Conservation (phyloP, 2,888 invertebrate species). For the Drosophila merina region DNA sequence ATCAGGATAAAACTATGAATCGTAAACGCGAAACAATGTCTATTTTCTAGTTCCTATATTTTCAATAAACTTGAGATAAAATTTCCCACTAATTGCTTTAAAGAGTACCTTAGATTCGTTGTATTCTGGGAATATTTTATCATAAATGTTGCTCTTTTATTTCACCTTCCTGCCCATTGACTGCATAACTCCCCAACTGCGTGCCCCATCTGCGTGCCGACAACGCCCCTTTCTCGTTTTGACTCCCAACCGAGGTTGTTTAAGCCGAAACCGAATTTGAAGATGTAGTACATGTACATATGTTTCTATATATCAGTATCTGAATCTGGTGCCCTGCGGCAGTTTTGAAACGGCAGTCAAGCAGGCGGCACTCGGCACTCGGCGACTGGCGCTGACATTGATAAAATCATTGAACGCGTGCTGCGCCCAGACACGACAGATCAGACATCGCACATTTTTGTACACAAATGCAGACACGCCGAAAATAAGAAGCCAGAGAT, state of each 20-base stretch:
- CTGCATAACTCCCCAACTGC: slow-evolving; percentile 49
- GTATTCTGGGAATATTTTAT: not conserved
- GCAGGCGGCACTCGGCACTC: slow-evolving; percentile 29
- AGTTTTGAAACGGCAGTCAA: slow-evolving; percentile 51
- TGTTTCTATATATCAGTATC: slow-evolving; percentile 19
- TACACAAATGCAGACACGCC: slow-evolving; percentile 10
- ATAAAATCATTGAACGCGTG: slow-evolving; percentile 77
- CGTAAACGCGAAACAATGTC: too few relatives aligned
- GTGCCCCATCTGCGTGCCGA: slow-evolving; percentile 70
- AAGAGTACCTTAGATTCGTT: not conserved
- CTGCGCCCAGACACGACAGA: slow-evolving; percentile 51
- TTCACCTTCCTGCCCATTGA: slow-evolving; percentile 51
- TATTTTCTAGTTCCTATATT: too few relatives aligned
- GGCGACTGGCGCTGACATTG: slow-evolving; percentile 71
- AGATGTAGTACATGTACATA: slow-evolving; percentile 9
- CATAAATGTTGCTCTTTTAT: not conserved
- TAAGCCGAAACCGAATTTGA: slow-evolving; percentile 34
- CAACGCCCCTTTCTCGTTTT: slow-evolving; percentile 63
- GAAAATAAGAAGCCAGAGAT: slow-evolving; percentile 3
- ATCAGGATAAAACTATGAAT: too few relatives aligned
- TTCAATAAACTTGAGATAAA: too few relatives aligned
- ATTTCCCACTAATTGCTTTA: too few relatives aligned
- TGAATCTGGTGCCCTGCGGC: slow-evolving; percentile 51
- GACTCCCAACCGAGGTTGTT: slow-evolving; percentile 16
- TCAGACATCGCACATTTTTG: slow-evolving; percentile 19